Evolutionary conservation across 2,888 invertebrate genomes (phyloP).

Genomic region (Meandrusa payeni): DNA sequence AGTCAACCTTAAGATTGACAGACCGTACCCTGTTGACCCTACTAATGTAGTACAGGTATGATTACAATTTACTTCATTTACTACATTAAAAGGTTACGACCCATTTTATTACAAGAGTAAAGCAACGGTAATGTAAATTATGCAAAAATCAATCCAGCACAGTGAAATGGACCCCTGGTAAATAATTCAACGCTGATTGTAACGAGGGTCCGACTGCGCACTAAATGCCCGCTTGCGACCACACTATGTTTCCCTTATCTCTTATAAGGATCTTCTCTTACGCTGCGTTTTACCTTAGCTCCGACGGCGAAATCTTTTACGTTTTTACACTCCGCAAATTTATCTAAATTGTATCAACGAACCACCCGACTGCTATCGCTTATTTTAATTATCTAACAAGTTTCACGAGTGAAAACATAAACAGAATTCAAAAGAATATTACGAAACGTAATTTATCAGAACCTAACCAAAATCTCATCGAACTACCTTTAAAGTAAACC

Average conservation of each 20-base stretch:
- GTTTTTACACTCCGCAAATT: slow-evolving; percentile 9
- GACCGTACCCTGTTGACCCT: too few species aligned
- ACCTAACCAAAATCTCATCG: too few species aligned
- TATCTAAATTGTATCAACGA: neutral
- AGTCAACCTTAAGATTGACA: too few species aligned
- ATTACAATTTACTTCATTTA: too few species aligned
- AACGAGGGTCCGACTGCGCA: slow-evolving; percentile 66
- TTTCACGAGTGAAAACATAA: too few species aligned
- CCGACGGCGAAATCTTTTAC: slow-evolving; percentile 6
- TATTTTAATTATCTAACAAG: too few species aligned
- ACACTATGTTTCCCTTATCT: slow-evolving; percentile 43
- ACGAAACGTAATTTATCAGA: too few species aligned
- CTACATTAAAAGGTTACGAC: neutral
- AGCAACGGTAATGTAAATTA: slow-evolving; percentile 57
- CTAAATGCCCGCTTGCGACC: slow-evolving; percentile 66
- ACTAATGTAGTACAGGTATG: too few species aligned
- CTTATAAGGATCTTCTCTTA: slow-evolving; percentile 28
- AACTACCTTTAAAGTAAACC: too few species aligned
- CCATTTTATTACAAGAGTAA: slow-evolving; percentile 50
- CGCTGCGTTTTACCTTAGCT: slow-evolving; percentile 21
- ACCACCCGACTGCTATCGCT: too few species aligned
- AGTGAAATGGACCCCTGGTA: slow-evolving; percentile 62
- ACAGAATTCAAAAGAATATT: too few species aligned
- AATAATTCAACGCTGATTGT: slow-evolving; percentile 76
- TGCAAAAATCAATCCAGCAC: slow-evolving; percentile 73